Percentiles rank a stretch among this genome's conserved stretches.
Evolutionary conservation across 2,888 invertebrate species (phyloP).

Genomic region (Elegia similella): DNA sequence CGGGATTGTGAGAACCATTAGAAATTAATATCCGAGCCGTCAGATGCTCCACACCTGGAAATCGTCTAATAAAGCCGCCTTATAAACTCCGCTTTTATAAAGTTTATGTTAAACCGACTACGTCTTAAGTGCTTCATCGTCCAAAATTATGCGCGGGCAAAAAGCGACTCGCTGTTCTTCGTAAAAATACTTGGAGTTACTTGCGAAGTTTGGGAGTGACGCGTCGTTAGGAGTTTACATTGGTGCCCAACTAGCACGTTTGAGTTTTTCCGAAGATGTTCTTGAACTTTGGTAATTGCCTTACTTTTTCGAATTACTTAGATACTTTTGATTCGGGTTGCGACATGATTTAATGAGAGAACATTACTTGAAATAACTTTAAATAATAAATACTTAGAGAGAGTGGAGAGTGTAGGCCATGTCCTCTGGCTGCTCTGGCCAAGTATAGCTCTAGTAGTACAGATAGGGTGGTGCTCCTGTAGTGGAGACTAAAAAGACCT

Average conservation of each 20-base stretch:
- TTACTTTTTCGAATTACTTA: not conserved
- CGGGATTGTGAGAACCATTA: constrained; percentile 57
- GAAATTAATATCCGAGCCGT: constrained; percentile 70
- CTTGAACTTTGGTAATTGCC: not conserved
- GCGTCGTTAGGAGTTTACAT: constrained; percentile 15
- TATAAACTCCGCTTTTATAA: constrained; percentile 70
- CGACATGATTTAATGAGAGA: not conserved
- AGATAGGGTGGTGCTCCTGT: no score
- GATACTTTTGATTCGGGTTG: not conserved
- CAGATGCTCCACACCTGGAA: constrained; percentile 71
- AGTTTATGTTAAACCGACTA: constrained; percentile 51
- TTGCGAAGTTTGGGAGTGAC: constrained; percentile 9
- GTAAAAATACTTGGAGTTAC: constrained; percentile 22
- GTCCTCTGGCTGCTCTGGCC: no score
- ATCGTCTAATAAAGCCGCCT: constrained; percentile 70
- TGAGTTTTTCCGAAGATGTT: not conserved
- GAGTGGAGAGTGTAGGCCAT: no score
- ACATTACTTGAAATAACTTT: no score
- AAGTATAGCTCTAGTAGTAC: no score
- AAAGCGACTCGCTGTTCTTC: constrained; percentile 36
- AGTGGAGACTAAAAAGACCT: no score
- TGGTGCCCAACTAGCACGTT: not conserved
- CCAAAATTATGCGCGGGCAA: constrained; percentile 35
- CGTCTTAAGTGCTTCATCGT: constrained; percentile 49
- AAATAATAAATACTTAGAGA: no score